phyloP scores from a whole-genome alignment of 1,140 invertebrate species.

The Coptotermes formosanus region DNA sequence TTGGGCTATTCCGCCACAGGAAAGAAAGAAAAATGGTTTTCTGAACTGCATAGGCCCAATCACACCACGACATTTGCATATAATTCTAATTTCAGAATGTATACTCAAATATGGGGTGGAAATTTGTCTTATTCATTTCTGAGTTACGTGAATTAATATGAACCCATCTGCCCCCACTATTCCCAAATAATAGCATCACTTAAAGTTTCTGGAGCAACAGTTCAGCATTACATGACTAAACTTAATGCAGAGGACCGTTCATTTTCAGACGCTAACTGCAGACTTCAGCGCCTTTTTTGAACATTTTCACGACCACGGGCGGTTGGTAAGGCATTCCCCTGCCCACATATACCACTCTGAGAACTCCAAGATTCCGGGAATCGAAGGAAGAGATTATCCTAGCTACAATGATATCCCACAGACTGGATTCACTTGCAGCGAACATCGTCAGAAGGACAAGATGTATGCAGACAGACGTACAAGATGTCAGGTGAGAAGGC shows the following conservation, averaged over 20 bases:
- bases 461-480: slow-evolving; percentile 45
- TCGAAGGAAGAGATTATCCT: slow-evolving; percentile 43
- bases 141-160: no score
- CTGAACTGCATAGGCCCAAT: no score
- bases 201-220: no score
- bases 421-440: slow-evolving; percentile 44
- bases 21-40: no score
- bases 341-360: not conserved
- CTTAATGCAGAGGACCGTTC: not conserved
- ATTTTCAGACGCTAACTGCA: slow-evolving; percentile 37
- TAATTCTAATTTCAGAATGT: no score
- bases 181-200: no score
- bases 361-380: not conserved
- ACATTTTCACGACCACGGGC: slow-evolving; percentile 38
- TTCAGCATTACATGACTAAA: no score
- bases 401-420: slow-evolving; percentile 41
- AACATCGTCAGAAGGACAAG: slow-evolving; percentile 40
- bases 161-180: no score
- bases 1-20: no score
- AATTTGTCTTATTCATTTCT: no score
- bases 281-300: slow-evolving; percentile 43
- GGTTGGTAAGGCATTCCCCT: not conserved
- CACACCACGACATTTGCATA: no score
- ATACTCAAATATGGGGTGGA: no score
- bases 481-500: slow-evolving; percentile 40